Conservation (phyloP, 2,888 invertebrate genomes). For the Lepetodrilus schrolli region DNA sequence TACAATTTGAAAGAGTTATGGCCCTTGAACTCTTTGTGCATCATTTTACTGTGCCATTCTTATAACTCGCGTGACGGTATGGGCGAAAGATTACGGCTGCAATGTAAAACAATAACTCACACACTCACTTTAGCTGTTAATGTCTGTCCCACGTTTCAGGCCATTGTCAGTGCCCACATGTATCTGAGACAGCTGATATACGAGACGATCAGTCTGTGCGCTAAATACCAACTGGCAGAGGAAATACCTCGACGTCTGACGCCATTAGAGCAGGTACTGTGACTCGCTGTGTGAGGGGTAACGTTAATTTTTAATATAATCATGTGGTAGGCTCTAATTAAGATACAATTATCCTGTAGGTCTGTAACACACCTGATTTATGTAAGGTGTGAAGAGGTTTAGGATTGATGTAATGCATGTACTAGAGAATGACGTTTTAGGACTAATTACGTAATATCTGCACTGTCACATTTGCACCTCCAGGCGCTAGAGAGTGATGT, state of each 20-base stretch:
- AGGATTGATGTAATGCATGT: background rate
- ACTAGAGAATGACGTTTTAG: background rate
- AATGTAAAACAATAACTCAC: no score
- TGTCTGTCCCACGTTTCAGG: no score
- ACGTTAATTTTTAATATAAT: background rate
- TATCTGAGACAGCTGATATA: slow-evolving; percentile 63
- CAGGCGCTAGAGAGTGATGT: slow-evolving; percentile 60
- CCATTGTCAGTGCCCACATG: slow-evolving; percentile 64
- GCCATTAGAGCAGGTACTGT: slow-evolving; percentile 57
- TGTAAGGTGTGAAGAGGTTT: background rate
- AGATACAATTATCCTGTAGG: background rate
- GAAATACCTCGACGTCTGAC: slow-evolving; percentile 48
- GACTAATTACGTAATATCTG: background rate
- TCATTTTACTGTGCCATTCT: no score
- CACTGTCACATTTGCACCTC: background rate
- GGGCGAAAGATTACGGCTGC: no score
- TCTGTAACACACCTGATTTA: no score
- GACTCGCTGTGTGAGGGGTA: background rate
- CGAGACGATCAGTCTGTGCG: slow-evolving; percentile 60
- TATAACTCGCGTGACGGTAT: no score
- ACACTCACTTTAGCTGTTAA: no score
- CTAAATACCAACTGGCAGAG: slow-evolving; percentile 50
- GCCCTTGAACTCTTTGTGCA: no score
- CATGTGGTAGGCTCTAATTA: no score
- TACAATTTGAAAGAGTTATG: no score